These are phyloP conservation scores for Druceiella hillmani DNA, from an alignment of 2,888 invertebrate species.

Conservation along the genomic window DNA sequence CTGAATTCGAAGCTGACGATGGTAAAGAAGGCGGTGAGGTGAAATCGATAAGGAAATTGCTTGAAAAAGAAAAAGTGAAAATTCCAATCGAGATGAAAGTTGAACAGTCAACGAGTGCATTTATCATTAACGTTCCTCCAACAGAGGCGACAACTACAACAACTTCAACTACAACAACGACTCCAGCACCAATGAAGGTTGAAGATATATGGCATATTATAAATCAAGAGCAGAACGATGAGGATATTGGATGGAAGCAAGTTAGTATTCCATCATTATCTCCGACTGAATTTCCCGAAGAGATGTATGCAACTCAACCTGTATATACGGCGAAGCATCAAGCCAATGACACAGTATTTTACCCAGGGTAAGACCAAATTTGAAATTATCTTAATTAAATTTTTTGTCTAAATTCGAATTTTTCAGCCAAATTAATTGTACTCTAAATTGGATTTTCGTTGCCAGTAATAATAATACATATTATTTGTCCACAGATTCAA, in stretches of 20 bases:
- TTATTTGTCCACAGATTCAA: conserved; percentile 37
- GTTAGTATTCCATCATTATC: too few relatives aligned
- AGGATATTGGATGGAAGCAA: too few relatives aligned
- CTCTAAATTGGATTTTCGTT: conserved; percentile 5
- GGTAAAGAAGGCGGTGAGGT: conserved; percentile 28
- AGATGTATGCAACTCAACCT: neutral
- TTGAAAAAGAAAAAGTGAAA: conserved; percentile 36
- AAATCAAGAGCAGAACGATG: conserved; percentile 37
- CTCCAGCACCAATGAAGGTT: conserved; percentile 30
- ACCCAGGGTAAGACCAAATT: conserved; percentile 36
- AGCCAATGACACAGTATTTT: conserved; percentile 34
- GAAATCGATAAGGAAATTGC: conserved; percentile 40
- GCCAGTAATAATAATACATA: too few relatives aligned
- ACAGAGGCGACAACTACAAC: conserved; percentile 20
- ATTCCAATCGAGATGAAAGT: conserved; percentile 30
- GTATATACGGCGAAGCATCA: neutral
- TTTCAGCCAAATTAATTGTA: neutral
- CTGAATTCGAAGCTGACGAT: conserved; percentile 40
- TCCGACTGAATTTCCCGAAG: too few relatives aligned
- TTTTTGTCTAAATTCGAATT: neutral
- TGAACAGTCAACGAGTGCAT: too few relatives aligned
- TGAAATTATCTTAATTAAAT: conserved; percentile 3
- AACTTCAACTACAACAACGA: conserved; percentile 28
- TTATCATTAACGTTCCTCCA: too few relatives aligned
- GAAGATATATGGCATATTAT: conserved; percentile 48